phyloP scores from a whole-genome alignment of 2,113 vertebrate genomes.

The Lepus timidus region DNA sequence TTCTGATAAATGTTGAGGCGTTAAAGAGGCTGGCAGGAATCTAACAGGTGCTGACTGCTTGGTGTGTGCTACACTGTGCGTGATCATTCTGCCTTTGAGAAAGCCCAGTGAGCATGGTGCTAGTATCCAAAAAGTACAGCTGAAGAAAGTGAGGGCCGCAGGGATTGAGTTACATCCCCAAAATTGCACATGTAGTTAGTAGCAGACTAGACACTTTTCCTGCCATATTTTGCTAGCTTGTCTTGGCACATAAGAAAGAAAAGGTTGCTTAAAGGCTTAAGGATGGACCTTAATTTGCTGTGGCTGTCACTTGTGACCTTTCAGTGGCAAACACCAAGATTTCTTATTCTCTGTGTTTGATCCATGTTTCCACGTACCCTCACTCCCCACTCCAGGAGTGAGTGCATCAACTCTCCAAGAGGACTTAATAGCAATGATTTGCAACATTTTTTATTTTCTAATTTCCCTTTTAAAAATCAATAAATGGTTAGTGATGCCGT shows the following conservation, averaged over 20 bases:
- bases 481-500: slow-evolving; percentile 76
- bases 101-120: not conserved
- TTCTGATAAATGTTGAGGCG: not conserved
- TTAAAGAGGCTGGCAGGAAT: not conserved
- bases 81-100: not conserved
- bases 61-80: not conserved
- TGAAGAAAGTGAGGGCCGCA: not conserved
- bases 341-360: not conserved
- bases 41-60: not conserved
- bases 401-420: slow-evolving; percentile 22
- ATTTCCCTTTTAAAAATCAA: slow-evolving; percentile 87
- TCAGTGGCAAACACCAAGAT: not conserved
- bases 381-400: not conserved
- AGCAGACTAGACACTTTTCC: not conserved
- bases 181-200: not conserved
- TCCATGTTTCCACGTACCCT: not conserved
- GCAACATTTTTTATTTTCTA: slow-evolving; percentile 77
- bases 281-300: not conserved
- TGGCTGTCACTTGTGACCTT: not conserved
- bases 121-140: not conserved
- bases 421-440: slow-evolving; percentile 60
- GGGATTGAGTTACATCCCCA: not conserved
- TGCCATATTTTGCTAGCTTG: not conserved
- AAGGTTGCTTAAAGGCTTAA: not conserved
- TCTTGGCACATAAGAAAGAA: not conserved